Evolutionary conservation across 2,113 vertebrate species (phyloP), one percentile per base, ranked within the genome.

Genomic region (Parus major): DNA sequence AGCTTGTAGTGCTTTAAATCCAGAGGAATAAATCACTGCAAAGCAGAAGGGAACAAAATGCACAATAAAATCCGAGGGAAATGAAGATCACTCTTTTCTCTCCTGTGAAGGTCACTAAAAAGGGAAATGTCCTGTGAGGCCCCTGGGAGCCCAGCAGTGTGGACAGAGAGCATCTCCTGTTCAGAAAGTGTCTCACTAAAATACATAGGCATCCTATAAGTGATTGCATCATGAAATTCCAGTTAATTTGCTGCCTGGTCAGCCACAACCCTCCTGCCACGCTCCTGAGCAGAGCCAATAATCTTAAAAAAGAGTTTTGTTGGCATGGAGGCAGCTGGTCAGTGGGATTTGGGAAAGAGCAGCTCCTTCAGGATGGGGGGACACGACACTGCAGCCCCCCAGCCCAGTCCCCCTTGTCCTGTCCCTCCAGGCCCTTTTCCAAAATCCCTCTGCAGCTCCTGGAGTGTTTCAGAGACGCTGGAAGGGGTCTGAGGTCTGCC

Each of bases 201-300:
- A 82, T 46, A 86, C 53, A 89, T 33, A 68, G 57, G 72, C 77
- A 64, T 86, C 89, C 25, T 52, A 68, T 89, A 75, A 91, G 92
- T 95, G 78, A 89, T 85, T 83, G 52, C 73, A 35, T 93, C 93
- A 95, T 92, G 91, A 92, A 80, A 95, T 88, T 93, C 47, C 80
- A 91, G 69, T 64, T 94, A 88, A 95, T 93, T 92, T 96, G 76
- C 86, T 90, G 88, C 61, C 90, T 92, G 90, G 53, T 89, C 88
- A 86, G 86, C 86, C 86, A 63, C 88, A 84, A 60, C 69, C 23
- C 88, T 86, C 65, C 88, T 72, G 75, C 82, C 86, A 82, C 4
- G 65, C 86, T 94, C 75, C 90, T 41, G 50, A 81, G 76, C 71
- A 44, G 36, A 66, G 77, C 41, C 76, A 72, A 63, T 21, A 66